These are phyloP conservation scores for Dryadula phaetusa DNA, from an alignment of 2,888 invertebrate species.

Conservation along the genomic window DNA sequence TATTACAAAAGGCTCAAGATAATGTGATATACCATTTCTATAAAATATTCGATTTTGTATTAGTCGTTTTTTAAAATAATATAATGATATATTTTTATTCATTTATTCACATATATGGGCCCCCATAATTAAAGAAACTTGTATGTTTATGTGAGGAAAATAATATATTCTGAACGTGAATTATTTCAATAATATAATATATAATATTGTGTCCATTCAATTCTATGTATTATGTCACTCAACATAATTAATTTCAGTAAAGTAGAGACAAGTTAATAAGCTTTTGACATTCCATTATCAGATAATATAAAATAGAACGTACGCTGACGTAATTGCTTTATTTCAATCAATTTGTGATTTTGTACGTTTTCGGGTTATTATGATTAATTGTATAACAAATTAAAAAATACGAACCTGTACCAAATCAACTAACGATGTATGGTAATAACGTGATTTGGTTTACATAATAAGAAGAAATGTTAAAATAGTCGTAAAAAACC, in stretches of 20 bases:
- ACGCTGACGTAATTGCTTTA: neutral
- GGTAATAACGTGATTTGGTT: too few relatives aligned
- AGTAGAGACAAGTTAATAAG: constrained; percentile 14
- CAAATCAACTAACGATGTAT: neutral
- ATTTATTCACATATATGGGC: too few relatives aligned
- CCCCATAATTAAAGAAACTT: too few relatives aligned
- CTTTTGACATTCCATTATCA: constrained; percentile 15
- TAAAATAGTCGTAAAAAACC: too few relatives aligned
- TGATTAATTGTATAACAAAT: neutral
- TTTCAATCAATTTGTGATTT: constrained; percentile 1
- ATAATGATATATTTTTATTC: too few relatives aligned
- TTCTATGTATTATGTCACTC: constrained; percentile 5
- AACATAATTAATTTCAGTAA: constrained; percentile 22
- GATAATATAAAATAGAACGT: constrained; percentile 8
- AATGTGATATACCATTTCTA: too few relatives aligned
- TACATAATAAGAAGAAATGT: too few relatives aligned
- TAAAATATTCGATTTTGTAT: too few relatives aligned
- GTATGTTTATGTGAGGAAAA: neutral
- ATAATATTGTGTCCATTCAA: neutral
- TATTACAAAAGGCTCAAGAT: too few relatives aligned
- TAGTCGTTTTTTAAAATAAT: too few relatives aligned
- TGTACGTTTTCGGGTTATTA: neutral
- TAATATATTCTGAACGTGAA: neutral
- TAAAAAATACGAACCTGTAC: neutral
- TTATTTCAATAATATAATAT: neutral